Evolutionary conservation across 2,888 invertebrate species (phyloP).

Genomic region (Achlya flavicornis): DNA sequence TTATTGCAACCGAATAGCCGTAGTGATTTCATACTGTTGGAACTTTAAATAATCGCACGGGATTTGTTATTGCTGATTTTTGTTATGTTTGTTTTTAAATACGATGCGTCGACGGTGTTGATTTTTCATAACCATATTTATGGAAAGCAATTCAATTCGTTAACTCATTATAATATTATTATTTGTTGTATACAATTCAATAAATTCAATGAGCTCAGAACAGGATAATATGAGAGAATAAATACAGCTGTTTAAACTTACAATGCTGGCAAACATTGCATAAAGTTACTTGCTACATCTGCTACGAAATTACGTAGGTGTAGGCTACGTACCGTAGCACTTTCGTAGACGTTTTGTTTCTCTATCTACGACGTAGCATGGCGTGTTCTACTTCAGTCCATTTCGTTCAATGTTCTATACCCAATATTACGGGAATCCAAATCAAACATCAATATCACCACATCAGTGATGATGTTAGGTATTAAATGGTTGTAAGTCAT

Average conservation of each 20-base stretch:
- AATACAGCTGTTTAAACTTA: not conserved
- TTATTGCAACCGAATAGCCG: constrained; percentile 28
- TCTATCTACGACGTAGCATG: constrained; percentile 30
- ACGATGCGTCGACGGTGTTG: not conserved
- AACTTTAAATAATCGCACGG: constrained; percentile 23
- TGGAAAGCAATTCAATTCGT: not conserved
- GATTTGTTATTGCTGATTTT: constrained; percentile 19
- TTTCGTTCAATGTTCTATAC: constrained; percentile 20
- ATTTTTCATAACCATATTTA: not conserved
- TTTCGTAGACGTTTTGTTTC: constrained; percentile 42
- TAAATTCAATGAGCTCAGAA: too few species aligned
- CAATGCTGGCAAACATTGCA: constrained; percentile 19
- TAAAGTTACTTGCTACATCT: constrained; percentile 42
- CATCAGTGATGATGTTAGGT: too few species aligned
- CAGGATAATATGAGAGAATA: not conserved
- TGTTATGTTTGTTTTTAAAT: not conserved
- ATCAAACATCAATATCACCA: too few species aligned
- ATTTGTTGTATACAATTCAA: too few species aligned
- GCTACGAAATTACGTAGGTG: constrained; percentile 54
- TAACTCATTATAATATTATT: not conserved
- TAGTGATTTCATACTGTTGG: constrained; percentile 13
- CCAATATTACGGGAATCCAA: not conserved
- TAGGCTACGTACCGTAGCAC: constrained; percentile 36
- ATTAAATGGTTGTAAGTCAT: too few species aligned
- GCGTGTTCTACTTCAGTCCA: constrained; percentile 26